Evolutionary conservation across 2,113 vertebrate genomes (phyloP), one percentile per base, ranked within the genome.

Genomic region (Planiliza haematocheilus): DNA sequence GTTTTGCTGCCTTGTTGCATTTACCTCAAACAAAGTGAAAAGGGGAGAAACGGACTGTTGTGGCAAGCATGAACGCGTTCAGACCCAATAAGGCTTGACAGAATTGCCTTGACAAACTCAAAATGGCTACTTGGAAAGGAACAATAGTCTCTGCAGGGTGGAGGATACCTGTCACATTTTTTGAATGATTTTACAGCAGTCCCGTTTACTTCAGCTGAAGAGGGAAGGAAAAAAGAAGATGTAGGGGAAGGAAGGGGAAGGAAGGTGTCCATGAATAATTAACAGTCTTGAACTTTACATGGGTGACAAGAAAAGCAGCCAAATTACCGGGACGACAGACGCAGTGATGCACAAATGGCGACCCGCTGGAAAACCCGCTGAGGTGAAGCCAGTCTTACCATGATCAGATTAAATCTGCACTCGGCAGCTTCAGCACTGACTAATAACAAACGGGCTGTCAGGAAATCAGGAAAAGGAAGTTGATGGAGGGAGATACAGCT

Each of bases 1-100:
- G 82, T 84, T 85, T 79, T 82, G 52, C 74, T 78, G 89, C 82
- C 78, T 70, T 81, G 86, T 81, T 84, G 64, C 78, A 84, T 87
- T 85, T 81, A 82, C 78, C 62, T 79, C 85, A 80, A 77, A 84
- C 81, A 63, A 66, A 75, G 71, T 61, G 68, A 55, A 74, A 81
- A 36, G 39, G 43, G 8, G 34, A 84, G 73, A 73, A 86, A 74
- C 50, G 67, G 66, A 81, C 66, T 77, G 51, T 69, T 24, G 34
- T 72, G 66, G 42, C 16, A 46, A 67, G 55, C 77, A 51, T 66
- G 65, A 76, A 18, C n/a, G 14, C 13, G 1, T 24, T 72, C 57
- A 57, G 50, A 56, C 59, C 57, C 71, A 78, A 84, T 71, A 83
- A 83, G 59, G 46, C 70, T 74, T 60, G 69, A 83, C 72, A 68